These are phyloP conservation scores for Steinernema carpocapsae DNA, from an alignment of 2,888 invertebrate species.

Conservation along the genomic window DNA sequence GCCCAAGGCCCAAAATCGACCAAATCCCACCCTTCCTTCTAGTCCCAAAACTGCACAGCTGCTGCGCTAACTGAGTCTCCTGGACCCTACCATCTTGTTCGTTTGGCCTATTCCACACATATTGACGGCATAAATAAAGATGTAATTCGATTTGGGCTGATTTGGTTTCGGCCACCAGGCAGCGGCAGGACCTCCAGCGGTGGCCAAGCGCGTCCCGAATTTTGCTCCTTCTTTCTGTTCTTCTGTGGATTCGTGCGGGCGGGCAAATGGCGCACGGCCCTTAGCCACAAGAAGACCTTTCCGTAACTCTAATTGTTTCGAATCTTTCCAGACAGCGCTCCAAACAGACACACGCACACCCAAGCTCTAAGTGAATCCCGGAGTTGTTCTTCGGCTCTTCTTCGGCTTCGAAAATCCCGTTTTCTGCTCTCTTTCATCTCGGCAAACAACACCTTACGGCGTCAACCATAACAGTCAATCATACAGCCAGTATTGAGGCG, in stretches of 20 bases:
- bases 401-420: not conserved
- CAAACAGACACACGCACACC: too few species aligned
- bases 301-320: not conserved
- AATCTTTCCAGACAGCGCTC: not conserved
- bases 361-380: too few species aligned
- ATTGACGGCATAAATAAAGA: conserved; percentile 34
- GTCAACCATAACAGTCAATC: conserved; percentile 33
- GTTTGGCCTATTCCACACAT: conserved; percentile 22
- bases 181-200: not conserved
- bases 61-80: too few species aligned
- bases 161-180: not conserved
- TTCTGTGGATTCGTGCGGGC: too few species aligned
- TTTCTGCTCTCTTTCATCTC: not conserved
- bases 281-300: not conserved
- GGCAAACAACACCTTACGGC: not conserved
- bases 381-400: not conserved
- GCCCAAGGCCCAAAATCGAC: too few species aligned
- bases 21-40: too few species aligned
- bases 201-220: too few species aligned
- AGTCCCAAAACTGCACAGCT: too few species aligned
- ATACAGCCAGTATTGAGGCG: conserved; percentile 33
- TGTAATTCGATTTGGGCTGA: conserved; percentile 27
- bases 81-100: not conserved
- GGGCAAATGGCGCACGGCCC: too few species aligned
- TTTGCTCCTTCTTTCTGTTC: too few species aligned